A percentile compares a stretch with the other conserved stretches of the same genome.
phyloP scores from a whole-genome alignment of 2,888 invertebrate species.

The Xiphydria camelus region DNA sequence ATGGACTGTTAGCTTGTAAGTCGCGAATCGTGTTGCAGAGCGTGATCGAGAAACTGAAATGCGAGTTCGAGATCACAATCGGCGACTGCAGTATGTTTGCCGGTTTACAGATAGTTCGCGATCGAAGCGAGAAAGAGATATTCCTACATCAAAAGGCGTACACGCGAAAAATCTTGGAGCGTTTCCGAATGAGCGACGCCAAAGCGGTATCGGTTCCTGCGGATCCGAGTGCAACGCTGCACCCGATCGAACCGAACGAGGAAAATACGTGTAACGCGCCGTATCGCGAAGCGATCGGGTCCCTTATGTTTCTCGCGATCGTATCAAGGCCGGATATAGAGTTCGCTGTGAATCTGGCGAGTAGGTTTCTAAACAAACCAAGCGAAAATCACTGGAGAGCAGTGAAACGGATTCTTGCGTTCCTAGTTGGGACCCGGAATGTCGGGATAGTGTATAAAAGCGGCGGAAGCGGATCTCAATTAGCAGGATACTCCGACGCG shows the following conservation, averaged over 20 bases:
- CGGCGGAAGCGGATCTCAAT: too few relatives aligned
- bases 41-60: too few relatives aligned
- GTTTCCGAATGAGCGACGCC: slow-evolving; percentile 14
- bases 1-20: too few relatives aligned
- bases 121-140: slow-evolving; percentile 17
- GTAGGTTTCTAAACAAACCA: slow-evolving; percentile 11
- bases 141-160: slow-evolving; percentile 12
- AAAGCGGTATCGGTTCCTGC: slow-evolving; percentile 10
- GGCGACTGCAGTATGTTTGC: too few relatives aligned
- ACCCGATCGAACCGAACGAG: too few relatives aligned
- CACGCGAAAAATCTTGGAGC: slow-evolving; percentile 8
- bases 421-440: slow-evolving; percentile 12
- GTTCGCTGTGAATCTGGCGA: slow-evolving; percentile 15
- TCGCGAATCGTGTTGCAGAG: too few relatives aligned
- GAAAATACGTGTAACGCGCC: too few relatives aligned
- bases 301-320: slow-evolving; percentile 10
- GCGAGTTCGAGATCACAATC: too few relatives aligned
- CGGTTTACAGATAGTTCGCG: too few relatives aligned
- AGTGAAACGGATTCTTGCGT: too few relatives aligned
- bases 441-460: slow-evolving; percentile 18
- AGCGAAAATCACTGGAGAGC: slow-evolving; percentile 10
- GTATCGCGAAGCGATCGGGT: too few relatives aligned
- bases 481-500: slow-evolving; percentile 22
- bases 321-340: slow-evolving; percentile 18
- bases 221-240: too few relatives aligned